phyloP scores from a whole-genome alignment of 2,797 vertebrate genomes.

The Margarornis squamiger region DNA sequence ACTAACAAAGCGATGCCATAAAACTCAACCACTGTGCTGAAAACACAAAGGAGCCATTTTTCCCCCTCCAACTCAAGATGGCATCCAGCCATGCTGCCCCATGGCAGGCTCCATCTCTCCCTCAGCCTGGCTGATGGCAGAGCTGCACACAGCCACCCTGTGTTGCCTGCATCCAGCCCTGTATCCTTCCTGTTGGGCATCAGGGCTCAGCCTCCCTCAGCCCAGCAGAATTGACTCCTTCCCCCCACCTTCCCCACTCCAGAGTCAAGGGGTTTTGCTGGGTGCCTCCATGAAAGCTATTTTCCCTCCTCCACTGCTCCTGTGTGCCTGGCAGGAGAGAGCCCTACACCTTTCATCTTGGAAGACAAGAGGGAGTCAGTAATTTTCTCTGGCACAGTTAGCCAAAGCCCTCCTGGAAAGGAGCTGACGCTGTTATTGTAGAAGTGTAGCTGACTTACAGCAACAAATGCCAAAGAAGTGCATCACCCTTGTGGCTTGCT shows the following conservation, averaged over 20 bases:
- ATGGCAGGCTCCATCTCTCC: background rate
- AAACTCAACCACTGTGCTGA: slow-evolving; percentile 31
- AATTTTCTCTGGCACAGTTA: background rate
- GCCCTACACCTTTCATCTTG: background rate
- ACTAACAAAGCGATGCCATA: slow-evolving; percentile 15
- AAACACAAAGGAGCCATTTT: slow-evolving; percentile 48
- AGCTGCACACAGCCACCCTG: background rate
- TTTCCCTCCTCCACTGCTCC: background rate
- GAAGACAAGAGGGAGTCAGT: background rate
- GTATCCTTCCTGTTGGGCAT: fast-evolving
- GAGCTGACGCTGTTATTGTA: background rate
- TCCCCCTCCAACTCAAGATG: background rate
- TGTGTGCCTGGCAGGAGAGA: background rate
- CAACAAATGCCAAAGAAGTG: background rate
- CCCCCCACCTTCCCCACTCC: background rate
- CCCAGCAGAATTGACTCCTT: background rate
- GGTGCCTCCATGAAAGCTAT: background rate
- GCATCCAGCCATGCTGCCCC: background rate
- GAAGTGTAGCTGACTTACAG: background rate
- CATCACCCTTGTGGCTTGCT: background rate
- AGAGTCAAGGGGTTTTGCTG: background rate
- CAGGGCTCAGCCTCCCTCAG: background rate
- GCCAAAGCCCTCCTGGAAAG: background rate
- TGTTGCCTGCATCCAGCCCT: background rate
- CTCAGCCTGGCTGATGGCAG: background rate